Base-by-base conservation (phyloP, 2,113 vertebrate genomes). In the Lamprotornis superbus region DNA sequence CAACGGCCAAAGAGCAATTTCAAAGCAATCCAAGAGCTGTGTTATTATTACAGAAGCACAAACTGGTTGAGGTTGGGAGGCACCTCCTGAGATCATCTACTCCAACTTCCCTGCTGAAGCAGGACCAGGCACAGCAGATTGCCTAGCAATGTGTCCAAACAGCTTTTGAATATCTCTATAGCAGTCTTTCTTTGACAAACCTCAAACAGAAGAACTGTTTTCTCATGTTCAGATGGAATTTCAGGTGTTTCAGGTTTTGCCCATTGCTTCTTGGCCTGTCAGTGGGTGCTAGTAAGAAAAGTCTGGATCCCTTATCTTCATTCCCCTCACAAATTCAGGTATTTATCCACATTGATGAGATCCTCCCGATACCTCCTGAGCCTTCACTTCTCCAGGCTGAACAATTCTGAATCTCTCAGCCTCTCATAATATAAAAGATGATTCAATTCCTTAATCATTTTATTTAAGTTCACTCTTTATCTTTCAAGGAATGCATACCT, bases 401-500 rank as follows among this genome's bases (percentile, higher is more conserved):
- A 81, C 5, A 87, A 81, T 23, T 37, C 28, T 50, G 78, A 46
- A 31, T 69, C 30, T 30, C n/a, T 81, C 49, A 88, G 57, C 22
- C 11, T 60, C 19, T 65, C 33, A 37, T 68, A 19, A 16, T 8
- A 61, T 7, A 10, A 73, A 64, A 90, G 40, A 73, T 28, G 9
- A 22, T 60, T 37, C 15, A 21, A 49, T 10, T 7, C 8, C 64
- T 87, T 46, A 31, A 71, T 37, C 0, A 12, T 69, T 88, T 83
- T 56, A 76, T 47, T 46, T 64, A 82, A 56, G 11, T 55, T 85
- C 28, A 35, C 10, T 13, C 20, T 88, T 68, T 50, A 77, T 55
- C 60, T 84, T 80, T 68, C 50, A 80, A 17, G 22, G 25, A 95
- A 90, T 35, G 35, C 64, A 95, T 98, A 99, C 99, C 99, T 99